A percentile compares a stretch with the other conserved stretches of the same genome.
Conservation (phyloP, 1,140 invertebrate genomes). For the Drosophila lacteicornis region DNA sequence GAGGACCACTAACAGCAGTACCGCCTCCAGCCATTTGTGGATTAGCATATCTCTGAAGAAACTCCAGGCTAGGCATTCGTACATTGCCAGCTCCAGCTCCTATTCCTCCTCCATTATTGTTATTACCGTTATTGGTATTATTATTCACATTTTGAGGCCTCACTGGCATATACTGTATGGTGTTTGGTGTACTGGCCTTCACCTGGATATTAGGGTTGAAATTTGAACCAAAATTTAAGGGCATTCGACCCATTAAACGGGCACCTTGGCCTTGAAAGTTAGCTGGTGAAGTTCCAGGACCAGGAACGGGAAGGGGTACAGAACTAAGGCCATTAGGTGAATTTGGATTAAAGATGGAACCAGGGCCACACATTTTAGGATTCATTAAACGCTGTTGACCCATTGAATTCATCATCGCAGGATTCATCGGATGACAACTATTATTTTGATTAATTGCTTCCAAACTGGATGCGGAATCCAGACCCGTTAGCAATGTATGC, state of each 20-base stretch:
- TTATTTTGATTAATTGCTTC: constrained; percentile 64
- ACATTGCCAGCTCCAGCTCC: constrained; percentile 52
- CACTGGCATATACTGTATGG: constrained; percentile 98
- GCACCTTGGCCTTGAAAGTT: constrained; percentile 83
- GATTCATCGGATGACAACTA: constrained; percentile 63
- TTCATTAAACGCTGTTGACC: constrained; percentile 75
- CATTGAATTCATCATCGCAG: constrained; percentile 65
- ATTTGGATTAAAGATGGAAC: constrained; percentile 51
- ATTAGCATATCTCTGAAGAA: constrained; percentile 94
- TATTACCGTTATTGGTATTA: constrained; percentile 71
- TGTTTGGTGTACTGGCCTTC: constrained; percentile 98
- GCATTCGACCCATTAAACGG: constrained; percentile 85
- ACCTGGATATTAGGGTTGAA: constrained; percentile 93
- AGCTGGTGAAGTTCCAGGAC: constrained; percentile 44
- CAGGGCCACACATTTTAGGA: constrained; percentile 85
- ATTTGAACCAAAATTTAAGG: constrained; percentile 71
- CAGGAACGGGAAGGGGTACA: constrained; percentile 31
- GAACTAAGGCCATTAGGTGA: constrained; percentile 55
- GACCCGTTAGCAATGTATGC: constrained; percentile 74
- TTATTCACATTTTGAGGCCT: constrained; percentile 90
- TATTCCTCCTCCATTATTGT: constrained; percentile 2
- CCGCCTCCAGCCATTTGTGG: constrained; percentile 85
- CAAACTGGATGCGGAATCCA: constrained; percentile 68
- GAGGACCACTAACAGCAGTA: constrained; percentile 88
- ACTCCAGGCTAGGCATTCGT: constrained; percentile 95